phyloP scores from a whole-genome alignment of 1,140 invertebrate genomes.

The Ectropis grisescens region DNA sequence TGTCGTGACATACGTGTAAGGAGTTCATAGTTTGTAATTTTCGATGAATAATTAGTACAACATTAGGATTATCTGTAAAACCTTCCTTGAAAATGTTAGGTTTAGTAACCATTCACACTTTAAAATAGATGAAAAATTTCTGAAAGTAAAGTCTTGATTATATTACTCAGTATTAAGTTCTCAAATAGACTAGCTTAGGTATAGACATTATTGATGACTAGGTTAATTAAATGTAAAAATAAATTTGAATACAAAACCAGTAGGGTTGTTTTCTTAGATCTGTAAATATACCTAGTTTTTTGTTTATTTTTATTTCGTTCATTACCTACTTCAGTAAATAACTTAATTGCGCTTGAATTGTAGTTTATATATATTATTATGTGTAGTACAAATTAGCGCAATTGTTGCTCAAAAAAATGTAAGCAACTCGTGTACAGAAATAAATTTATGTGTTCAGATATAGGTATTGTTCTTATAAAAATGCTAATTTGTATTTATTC shows the following conservation, averaged over 20 bases:
- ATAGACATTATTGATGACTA: constrained; percentile 42
- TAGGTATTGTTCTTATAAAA: no score
- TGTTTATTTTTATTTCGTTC: constrained; percentile 12
- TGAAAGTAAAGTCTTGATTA: no score
- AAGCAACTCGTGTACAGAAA: no score
- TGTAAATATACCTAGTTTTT: constrained; percentile 36
- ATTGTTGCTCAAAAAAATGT: no score
- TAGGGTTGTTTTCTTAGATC: constrained; percentile 61
- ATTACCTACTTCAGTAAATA: no score
- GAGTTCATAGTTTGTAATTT: constrained; percentile 7
- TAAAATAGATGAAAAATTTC: no score
- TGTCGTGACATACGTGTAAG: constrained; percentile 55
- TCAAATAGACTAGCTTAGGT: constrained; percentile 45
- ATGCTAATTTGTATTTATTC: no score
- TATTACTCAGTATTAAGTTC: constrained; percentile 62
- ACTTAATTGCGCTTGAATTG: no score
- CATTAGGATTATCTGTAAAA: constrained; percentile 56
- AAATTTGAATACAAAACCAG: constrained; percentile 39
- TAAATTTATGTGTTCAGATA: no score
- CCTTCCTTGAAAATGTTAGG: constrained; percentile 41
- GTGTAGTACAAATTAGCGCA: no score
- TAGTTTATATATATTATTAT: no score
- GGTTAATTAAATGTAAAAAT: constrained; percentile 50
- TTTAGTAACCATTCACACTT: no score
- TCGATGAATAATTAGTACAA: constrained; percentile 39